Base-by-base conservation (phyloP, 2,888 invertebrate genomes). In the Cylloceria caligata region DNA sequence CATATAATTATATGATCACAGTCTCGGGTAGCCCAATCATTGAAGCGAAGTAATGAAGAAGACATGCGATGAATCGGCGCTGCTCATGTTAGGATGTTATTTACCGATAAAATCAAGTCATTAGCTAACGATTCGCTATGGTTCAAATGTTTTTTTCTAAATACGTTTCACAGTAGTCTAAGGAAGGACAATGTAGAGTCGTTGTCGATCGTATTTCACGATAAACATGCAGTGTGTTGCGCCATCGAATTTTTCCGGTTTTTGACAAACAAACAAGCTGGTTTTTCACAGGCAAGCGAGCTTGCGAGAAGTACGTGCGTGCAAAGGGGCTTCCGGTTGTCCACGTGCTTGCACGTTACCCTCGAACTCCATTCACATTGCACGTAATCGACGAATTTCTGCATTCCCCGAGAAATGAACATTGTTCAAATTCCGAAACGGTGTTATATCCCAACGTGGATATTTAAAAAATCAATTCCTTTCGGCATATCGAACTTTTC, bases 371-470 rank as follows among this genome's bases (percentile, higher is more conserved):
- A 36, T 80, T 79, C 57, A 16, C 62, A 55, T 62, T 36, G 52
- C 45, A 34, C 21, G 83, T 84, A 45, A 80, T 60, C 72, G 71
- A 77, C 86, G 83, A 88, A 89, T 88, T 87, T 83, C 87, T 75
- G 82, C 86, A 88, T 86, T 88, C 84, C 60, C 87, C 85, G 87
- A 86, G 90, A 90, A 91, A 91, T 92, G 91, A 91, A 90, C 91
- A 91, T 91, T 90, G 91, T 88, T 91, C 86, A 88, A 84, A 92
- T 91, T 90, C 90, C 91, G 30, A 81, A 86, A 87, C 86, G n/a
- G n/a, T n/a, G n/a, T n/a, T n/a, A n/a, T n/a, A n/a, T n/a, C n/a
- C n/a, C n/a, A n/a, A n/a, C n/a, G n/a, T n/a, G n/a, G n/a, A n/a
- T n/a, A n/a, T n/a, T n/a, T n/a, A n/a, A n/a, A n/a, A n/a, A n/a